phyloP scores from a whole-genome alignment of 35 echinoderm and acorn worm species.

The Nesometra sesokonis region DNA sequence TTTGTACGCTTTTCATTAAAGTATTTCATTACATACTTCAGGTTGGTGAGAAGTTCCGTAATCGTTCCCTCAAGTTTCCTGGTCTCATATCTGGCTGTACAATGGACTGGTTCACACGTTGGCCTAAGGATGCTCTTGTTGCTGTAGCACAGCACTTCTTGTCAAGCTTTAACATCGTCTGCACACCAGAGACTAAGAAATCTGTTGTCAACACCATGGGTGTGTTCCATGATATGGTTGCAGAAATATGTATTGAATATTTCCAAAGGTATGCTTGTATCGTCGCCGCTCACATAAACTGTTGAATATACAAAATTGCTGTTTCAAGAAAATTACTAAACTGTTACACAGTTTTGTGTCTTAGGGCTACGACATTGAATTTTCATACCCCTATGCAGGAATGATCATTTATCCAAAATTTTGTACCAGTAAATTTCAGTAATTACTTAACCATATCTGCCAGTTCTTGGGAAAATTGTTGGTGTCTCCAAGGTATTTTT shows the following conservation, averaged over 20 bases:
- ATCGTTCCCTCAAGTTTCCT: slow-evolving; percentile 92
- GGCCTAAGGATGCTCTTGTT: slow-evolving; percentile 85
- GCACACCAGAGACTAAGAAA: slow-evolving; percentile 71
- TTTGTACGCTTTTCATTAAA: no score
- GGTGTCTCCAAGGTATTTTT: no score
- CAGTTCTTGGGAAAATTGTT: no score
- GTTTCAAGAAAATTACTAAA: no score
- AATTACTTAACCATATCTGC: no score
- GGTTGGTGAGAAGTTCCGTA: slow-evolving; percentile 99
- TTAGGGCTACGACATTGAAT: no score
- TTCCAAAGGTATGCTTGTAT: slow-evolving; percentile 63
- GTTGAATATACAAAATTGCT: no score
- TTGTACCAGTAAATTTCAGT: no score
- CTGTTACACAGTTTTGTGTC: no score
- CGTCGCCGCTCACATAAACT: no score
- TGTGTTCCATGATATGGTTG: slow-evolving; percentile 88
- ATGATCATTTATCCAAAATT: no score
- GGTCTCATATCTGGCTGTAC: slow-evolving; percentile 94
- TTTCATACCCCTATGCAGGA: no score
- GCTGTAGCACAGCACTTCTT: slow-evolving; percentile 94
- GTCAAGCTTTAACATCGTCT: slow-evolving; percentile 89
- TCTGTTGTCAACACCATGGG: slow-evolving; percentile 95
- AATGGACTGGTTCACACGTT: slow-evolving; percentile 98
- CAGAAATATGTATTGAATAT: slow-evolving; percentile 76
- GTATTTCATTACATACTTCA: slow-evolving; percentile 1